Evolutionary conservation across 2,797 vertebrate genomes (phyloP).

Genomic region (Nannoperca obscura): DNA sequence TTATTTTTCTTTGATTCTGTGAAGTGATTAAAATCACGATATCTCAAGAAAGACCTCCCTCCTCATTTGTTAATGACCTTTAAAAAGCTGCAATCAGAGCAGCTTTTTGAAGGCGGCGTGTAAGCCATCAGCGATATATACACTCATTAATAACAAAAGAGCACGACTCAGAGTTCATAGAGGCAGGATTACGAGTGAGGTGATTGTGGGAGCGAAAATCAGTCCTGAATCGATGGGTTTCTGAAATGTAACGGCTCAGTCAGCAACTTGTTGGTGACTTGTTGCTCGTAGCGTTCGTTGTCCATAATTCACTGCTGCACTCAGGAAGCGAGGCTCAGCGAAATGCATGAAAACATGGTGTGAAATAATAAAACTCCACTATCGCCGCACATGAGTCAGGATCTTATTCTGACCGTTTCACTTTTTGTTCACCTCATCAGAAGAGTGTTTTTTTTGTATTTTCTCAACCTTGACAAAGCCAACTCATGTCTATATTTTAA

Average conservation of each 20-base stretch:
- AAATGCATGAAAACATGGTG: not conserved
- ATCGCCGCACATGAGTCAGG: not conserved
- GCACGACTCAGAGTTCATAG: conserved; percentile 15
- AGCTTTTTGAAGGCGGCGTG: conserved; percentile 1
- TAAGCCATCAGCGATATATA: not conserved
- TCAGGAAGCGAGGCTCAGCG: not conserved
- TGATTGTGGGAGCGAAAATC: not conserved
- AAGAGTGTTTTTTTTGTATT: not conserved
- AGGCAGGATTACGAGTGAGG: not conserved
- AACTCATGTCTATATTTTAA: not conserved
- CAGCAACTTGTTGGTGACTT: not conserved
- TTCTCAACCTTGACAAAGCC: conserved; percentile 3
- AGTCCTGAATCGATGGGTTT: not conserved
- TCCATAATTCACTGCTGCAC: not conserved
- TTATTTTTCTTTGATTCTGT: conserved; percentile 1
- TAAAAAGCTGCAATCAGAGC: conserved; percentile 37
- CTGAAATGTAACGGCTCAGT: not conserved
- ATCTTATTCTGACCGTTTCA: not conserved
- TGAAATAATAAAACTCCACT: conserved; percentile 2
- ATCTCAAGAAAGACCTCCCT: not conserved
- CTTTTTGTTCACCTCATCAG: conserved; percentile 13
- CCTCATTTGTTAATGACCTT: conserved; percentile 19
- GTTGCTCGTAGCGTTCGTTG: not conserved
- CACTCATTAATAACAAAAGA: conserved; percentile 9
- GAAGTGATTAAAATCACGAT: not conserved